phyloP scores from a whole-genome alignment of 2,888 invertebrate genomes.

The Leptopilina drosophilae region DNA sequence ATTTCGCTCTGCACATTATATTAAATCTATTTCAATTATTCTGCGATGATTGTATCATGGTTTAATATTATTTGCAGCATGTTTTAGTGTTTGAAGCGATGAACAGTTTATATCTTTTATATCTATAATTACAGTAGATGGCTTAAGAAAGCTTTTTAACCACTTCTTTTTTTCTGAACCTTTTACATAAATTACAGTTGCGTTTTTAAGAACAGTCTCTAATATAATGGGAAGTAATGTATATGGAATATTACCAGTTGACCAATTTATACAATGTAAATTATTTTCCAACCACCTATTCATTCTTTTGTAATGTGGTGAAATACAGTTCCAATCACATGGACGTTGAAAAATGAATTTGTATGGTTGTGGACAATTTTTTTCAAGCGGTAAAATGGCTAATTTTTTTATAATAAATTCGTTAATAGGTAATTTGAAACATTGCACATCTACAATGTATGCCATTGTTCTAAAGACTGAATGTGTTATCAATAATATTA shows the following conservation, averaged over 20 bases:
- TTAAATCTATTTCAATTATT: too few relatives aligned
- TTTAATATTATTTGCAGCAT: too few relatives aligned
- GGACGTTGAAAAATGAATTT: conserved; percentile 43
- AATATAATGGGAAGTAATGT: neutral
- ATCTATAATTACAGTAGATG: neutral
- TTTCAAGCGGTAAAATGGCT: conserved; percentile 1
- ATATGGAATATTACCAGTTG: neutral
- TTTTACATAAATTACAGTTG: neutral
- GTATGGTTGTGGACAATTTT: neutral
- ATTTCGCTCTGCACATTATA: too few relatives aligned
- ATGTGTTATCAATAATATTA: too few relatives aligned
- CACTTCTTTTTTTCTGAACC: neutral
- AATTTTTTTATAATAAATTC: conserved; percentile 46
- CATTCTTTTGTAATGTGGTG: neutral
- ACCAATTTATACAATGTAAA: neutral
- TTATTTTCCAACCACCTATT: neutral
- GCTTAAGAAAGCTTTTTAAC: neutral
- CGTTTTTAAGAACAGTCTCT: neutral
- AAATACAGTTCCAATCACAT: neutral
- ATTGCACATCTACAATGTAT: conserved; percentile 44
- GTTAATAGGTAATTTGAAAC: conserved; percentile 39
- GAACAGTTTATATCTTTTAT: neutral
- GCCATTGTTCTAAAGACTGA: conserved; percentile 15
- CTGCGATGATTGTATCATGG: too few relatives aligned
- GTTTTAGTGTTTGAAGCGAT: neutral